Percentiles rank a stretch among this genome's conserved stretches.
phyloP scores from a whole-genome alignment of 1,140 invertebrate genomes.

The Penaeus vannamei region DNA sequence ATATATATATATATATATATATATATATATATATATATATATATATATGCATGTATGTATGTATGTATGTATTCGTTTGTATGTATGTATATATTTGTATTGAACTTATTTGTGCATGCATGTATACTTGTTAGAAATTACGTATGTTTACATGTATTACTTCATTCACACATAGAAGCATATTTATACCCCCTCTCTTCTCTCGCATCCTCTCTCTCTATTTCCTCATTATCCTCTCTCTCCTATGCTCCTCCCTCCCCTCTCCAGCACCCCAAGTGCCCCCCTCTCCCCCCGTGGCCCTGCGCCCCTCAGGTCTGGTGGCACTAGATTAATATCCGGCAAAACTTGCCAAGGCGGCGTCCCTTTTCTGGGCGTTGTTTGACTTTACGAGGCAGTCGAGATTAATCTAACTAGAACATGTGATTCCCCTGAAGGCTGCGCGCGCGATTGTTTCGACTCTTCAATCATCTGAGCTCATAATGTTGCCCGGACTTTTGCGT shows the following conservation, averaged over 20 bases:
- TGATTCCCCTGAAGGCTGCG: neutral
- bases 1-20: too few species aligned
- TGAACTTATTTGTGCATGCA: too few species aligned
- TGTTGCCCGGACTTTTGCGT: too few species aligned
- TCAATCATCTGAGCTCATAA: neutral
- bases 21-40: too few species aligned
- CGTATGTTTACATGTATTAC: too few species aligned
- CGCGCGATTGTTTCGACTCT: neutral
- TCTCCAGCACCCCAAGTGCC: too few species aligned
- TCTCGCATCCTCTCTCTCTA: neutral
- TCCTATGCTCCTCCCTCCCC: neutral
- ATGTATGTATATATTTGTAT: too few species aligned
- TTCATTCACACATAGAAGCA: too few species aligned
- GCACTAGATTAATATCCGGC: slow-evolving; percentile 56
- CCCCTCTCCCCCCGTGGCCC: neutral
- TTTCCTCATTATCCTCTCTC: neutral
- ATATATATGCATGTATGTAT: too few species aligned
- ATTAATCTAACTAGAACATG: slow-evolving; percentile 47
- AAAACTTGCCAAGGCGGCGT: slow-evolving; percentile 41
- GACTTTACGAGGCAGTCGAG: slow-evolving; percentile 33
- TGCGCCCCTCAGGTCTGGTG: neutral
- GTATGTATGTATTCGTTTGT: too few species aligned
- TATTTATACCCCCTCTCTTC: neutral
- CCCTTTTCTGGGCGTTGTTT: slow-evolving; percentile 30
- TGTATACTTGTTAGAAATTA: too few species aligned